Base-by-base conservation (phyloP, 2,113 vertebrate species). In the Tautogolabrus adspersus region DNA sequence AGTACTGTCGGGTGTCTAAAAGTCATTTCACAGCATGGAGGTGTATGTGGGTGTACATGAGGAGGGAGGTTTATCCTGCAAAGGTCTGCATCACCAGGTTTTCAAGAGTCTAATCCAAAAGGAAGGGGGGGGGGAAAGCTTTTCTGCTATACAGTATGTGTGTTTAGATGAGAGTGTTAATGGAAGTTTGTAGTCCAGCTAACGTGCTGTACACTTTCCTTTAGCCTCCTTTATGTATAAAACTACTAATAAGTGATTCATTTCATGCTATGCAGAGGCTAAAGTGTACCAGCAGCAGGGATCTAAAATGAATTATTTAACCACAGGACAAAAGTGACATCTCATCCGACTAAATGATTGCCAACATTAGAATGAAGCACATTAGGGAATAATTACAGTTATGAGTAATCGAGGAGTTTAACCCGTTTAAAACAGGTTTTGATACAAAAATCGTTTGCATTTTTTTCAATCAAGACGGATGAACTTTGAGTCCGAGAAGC, bases 1-100 rank as follows among this genome's bases (percentile, higher is more conserved):
- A 83, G 81, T 42, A 59, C 87, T 85, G 79, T 66, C 61, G 65
- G 69, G 67, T 73, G 71, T 79, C 57, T 75, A 19, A 85, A 81
- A 62, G 87, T 87, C 85, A 82, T 89, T 89, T 81, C 66, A 81
- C 86, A 86, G 83, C 76, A 66, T 68, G 79, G 67, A 72, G 72
- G 77, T 66, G 70, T 68, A 23, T 54, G 64, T 64, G 55, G 37
- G 68, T 23, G 51, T 42, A 37, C 49, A 67, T 40, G 55, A 67
- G 37, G 62, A 63, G 49, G 40, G 8, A 38, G 22, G 70, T 61
- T 83, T 70, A 72, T 79, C 70, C 78, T 62, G 55, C 49, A 85
- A 85, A 88, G 80, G 82, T 81, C 68, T 70, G 37, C 70, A 5
- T 56, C 49, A 34, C 57, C 15, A 52, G 61, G 70, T 72, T 68